These are phyloP conservation scores for Echeneis naucrates DNA, from an alignment of 2,797 vertebrate genomes.

Conservation along the genomic window DNA sequence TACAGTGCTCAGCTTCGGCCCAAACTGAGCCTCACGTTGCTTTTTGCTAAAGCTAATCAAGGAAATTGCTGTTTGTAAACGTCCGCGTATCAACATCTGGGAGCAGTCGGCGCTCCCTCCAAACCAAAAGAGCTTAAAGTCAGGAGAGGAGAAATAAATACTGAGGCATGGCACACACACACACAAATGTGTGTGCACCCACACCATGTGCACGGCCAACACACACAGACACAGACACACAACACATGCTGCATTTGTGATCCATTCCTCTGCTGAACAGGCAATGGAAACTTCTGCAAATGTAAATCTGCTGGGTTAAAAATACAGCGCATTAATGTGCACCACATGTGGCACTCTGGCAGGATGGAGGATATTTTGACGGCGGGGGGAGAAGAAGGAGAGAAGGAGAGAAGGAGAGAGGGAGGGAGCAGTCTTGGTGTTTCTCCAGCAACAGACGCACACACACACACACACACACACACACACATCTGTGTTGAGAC, in stretches of 20 bases:
- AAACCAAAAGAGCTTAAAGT: slow-evolving; percentile 59
- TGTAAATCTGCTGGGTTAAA: slow-evolving; percentile 89
- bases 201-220: slow-evolving; percentile 24
- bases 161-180: slow-evolving; percentile 56
- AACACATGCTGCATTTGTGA: slow-evolving; percentile 79
- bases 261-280: slow-evolving; percentile 83
- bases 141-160: slow-evolving; percentile 74
- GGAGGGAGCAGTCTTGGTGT: slow-evolving; percentile 70
- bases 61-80: slow-evolving; percentile 86
- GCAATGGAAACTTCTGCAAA: slow-evolving; percentile 90
- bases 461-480: slow-evolving; percentile 43
- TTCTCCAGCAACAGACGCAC: slow-evolving; percentile 74
- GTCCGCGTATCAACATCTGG: slow-evolving; percentile 80
- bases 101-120: slow-evolving; percentile 68
- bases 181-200: slow-evolving; percentile 22
- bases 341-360: slow-evolving; percentile 88
- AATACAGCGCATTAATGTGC: slow-evolving; percentile 88
- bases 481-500: slow-evolving; percentile 29
- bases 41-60: slow-evolving; percentile 79
- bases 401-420: slow-evolving; percentile 45
- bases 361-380: slow-evolving; percentile 83
- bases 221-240: slow-evolving; percentile 36
- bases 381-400: slow-evolving; percentile 59
- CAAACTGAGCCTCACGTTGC: slow-evolving; percentile 65
- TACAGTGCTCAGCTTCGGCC: slow-evolving; percentile 64